These are phyloP conservation scores for Dromius quadrimaculatus DNA, from an alignment of 2,888 invertebrate genomes.

Conservation along the genomic window DNA sequence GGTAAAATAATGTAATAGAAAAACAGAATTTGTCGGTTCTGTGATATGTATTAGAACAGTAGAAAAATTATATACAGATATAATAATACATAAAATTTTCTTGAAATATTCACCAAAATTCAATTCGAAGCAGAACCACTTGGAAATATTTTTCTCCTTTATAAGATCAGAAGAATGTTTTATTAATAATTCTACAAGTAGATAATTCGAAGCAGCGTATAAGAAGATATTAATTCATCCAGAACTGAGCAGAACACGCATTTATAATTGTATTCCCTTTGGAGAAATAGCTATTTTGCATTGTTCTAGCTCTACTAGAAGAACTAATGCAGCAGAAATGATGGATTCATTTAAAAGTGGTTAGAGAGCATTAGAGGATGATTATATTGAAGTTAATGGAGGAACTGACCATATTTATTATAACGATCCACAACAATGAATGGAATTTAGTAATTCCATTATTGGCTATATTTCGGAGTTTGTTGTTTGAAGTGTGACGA, in stretches of 20 bases:
- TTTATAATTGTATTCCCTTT: conserved; percentile 55
- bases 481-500: conserved; percentile 46
- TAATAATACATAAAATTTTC: not conserved
- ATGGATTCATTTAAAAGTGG: not conserved
- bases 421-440: conserved; percentile 23
- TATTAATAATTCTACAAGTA: conserved; percentile 55
- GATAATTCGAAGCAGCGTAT: conserved; percentile 55
- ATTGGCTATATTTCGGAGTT: conserved; percentile 53
- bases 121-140: conserved; percentile 56
- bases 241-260: conserved; percentile 51
- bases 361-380: not conserved
- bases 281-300: conserved; percentile 54
- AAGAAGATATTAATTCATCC: conserved; percentile 55
- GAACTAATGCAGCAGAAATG: not conserved
- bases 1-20: not conserved
- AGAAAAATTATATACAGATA: conserved; percentile 12
- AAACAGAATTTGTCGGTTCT: conserved; percentile 39
- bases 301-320: conserved; percentile 4
- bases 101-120: conserved; percentile 54
- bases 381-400: not conserved
- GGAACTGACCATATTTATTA: conserved; percentile 3
- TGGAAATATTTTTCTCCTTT: conserved; percentile 55
- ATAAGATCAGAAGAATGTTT: conserved; percentile 53
- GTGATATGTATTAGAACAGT: conserved; percentile 29
- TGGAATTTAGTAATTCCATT: conserved; percentile 36